Base-by-base conservation (phyloP, 2,113 vertebrate species). In the Gambusia holbrooki region DNA sequence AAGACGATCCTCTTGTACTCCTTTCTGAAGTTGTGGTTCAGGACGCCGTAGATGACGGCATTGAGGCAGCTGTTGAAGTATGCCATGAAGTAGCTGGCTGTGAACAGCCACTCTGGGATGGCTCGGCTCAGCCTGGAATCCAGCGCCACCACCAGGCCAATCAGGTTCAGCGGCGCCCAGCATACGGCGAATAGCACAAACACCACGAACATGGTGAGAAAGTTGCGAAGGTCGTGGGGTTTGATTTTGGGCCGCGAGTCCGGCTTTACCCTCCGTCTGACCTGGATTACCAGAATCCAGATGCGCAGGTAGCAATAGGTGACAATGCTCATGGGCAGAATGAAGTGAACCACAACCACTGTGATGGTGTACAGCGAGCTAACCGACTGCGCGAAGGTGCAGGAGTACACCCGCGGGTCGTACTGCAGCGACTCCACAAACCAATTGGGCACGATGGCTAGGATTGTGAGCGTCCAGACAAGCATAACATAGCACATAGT, bases 51-150 rank as follows among this genome's bases (percentile, higher is more conserved):
- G 70, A 96, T 87, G 6, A 96, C 94, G 0, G 95, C 95, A 3
- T 96, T 96, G 75, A 96, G 92, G 82, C 95, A 96, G 90, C 95
- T 96, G 89, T 96, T 96, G 87, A 95, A 96, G 68, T 96, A 96
- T 3, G 95, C 95, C 95, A 96, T 95, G 73, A 96, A 96, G 90
- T 96, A 96, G 78, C 95, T 96, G 74, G 93, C 93, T 0, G 93
- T 95, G 86, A 96, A 96, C 32, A 96, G 92, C 95, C 95, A 96
- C 75, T 91, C 92, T 0, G 95, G 95, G 14, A 96, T 95, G n/a
- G 89, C 87, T 10, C 60, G 87, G 42, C 87, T 88, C 68, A 95
- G 85, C 9, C 87, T 64, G 29, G 95, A 90, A 68, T 94, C 89
- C 51, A 95, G 74, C 1, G 95, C 95, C 81, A 96, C 95, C 0